Evolutionary conservation across 2,113 vertebrate species (phyloP).

Genomic region (Clarias batrachus): DNA sequence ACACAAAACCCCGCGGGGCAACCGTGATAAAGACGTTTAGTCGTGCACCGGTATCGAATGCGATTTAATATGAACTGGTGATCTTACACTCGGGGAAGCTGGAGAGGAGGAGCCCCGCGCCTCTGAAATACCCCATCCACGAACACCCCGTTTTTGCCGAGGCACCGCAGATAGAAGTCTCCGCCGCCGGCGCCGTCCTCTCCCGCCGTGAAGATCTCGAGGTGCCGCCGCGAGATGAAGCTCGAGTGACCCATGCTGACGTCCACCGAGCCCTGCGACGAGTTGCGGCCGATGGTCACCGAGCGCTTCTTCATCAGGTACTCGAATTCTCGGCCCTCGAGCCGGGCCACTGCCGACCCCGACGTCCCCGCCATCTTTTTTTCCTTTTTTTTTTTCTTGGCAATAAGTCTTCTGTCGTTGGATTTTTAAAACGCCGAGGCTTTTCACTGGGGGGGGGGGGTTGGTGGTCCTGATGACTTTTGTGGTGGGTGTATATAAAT

Average conservation of each 20-base stretch:
- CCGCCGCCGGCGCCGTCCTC: constrained; percentile 74
- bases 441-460: constrained; percentile 11
- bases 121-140: constrained; percentile 92
- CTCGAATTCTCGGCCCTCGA: constrained; percentile 96
- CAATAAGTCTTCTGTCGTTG: constrained; percentile 39
- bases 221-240: constrained; percentile 92
- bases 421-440: constrained; percentile 35
- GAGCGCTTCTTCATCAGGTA: constrained; percentile 92
- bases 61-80: constrained; percentile 49
- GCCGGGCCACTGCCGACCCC: constrained; percentile 85
- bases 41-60: neutral
- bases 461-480: neutral
- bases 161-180: constrained; percentile 90
- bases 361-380: constrained; percentile 85
- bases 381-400: constrained; percentile 41
- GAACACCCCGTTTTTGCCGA: constrained; percentile 96
- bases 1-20: constrained; percentile 66
- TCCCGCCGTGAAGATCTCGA: constrained; percentile 88
- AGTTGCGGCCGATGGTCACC: constrained; percentile 94
- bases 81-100: constrained; percentile 91
- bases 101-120: constrained; percentile 88
- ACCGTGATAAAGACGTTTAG: neutral
- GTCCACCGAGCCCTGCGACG: constrained; percentile 94
- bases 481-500: constrained; percentile 28
- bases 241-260: constrained; percentile 98